These are phyloP conservation scores for Apis laboriosa DNA, from an alignment of 1,140 invertebrate genomes.

Conservation along the genomic window DNA sequence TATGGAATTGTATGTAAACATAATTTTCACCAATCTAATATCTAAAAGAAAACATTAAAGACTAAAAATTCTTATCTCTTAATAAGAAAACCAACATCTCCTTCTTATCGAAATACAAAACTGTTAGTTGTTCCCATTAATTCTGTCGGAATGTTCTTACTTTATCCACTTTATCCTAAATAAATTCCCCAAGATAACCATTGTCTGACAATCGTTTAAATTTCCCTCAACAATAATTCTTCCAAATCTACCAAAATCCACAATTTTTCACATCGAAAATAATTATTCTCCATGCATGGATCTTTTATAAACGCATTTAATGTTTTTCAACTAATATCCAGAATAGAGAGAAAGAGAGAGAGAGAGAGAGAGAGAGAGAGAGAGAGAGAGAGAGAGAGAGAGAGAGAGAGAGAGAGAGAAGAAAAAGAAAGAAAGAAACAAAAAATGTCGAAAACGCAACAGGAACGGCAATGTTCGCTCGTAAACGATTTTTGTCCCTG, in stretches of 20 bases:
- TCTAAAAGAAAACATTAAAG: too few species aligned
- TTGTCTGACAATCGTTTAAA: not conserved
- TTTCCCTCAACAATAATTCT: not conserved
- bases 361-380: not conserved
- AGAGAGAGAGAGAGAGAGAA: not conserved
- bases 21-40: too few species aligned
- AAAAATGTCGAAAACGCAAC: not conserved
- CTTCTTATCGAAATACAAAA: not conserved
- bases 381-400: not conserved
- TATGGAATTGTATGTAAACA: too few species aligned
- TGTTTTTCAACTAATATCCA: not conserved
- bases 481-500: slow-evolving; percentile 6
- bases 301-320: slow-evolving; percentile 16
- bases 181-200: not conserved
- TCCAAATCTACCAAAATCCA: not conserved
- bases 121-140: not conserved
- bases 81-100: not conserved
- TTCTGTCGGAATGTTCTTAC: not conserved
- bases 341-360: not conserved
- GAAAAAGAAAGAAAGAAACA: not conserved
- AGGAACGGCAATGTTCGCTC: not conserved
- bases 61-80: too few species aligned
- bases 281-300: not conserved
- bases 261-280: not conserved
- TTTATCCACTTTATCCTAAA: not conserved